A percentile compares a stretch with the other conserved stretches of the same genome.
These are phyloP conservation scores for Cynocephalus volans DNA, from an alignment of 2,113 vertebrate genomes.

Conservation along the genomic window DNA sequence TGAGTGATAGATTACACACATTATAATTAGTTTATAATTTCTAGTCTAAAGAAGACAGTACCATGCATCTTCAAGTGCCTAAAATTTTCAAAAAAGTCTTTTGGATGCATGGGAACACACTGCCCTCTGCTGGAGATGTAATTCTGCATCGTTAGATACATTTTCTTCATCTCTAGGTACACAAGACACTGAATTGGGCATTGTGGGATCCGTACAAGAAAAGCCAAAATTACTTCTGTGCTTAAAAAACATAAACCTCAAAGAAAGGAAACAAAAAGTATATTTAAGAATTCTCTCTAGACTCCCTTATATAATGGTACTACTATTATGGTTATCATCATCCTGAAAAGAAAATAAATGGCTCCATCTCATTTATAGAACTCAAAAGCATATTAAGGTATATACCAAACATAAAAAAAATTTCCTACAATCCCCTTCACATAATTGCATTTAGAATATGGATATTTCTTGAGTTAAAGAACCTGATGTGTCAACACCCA, in stretches of 20 bases:
- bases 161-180: neutral
- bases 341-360: constrained; percentile 24
- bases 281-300: neutral
- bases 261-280: neutral
- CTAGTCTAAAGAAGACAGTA: neutral
- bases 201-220: neutral
- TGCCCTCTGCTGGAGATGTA: constrained; percentile 89
- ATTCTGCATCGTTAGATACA: neutral
- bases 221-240: neutral
- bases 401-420: neutral
- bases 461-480: neutral
- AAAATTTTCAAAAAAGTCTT: neutral
- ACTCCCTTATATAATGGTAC: neutral
- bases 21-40: constrained; percentile 46
- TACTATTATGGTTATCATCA: neutral
- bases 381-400: neutral
- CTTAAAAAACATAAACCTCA: constrained; percentile 38
- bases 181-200: neutral
- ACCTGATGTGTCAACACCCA: neutral
- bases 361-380: neutral
- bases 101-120: constrained; percentile 62
- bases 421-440: neutral
- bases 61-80: neutral
- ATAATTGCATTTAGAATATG: neutral
- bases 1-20: neutral